Conservation (phyloP, 1,140 invertebrate genomes). For the Aricia agestis region DNA sequence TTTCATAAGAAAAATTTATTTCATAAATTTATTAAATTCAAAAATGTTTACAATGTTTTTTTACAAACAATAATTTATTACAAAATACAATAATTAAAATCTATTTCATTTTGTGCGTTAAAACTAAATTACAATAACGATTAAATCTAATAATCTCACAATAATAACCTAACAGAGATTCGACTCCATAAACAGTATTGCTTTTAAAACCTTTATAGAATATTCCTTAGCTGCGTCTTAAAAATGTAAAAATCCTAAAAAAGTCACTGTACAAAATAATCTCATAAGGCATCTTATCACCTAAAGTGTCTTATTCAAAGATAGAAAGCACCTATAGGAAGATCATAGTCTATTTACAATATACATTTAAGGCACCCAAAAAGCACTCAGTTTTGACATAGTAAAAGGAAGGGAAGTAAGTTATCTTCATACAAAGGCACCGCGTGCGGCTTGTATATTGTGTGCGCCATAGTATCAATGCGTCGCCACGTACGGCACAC, state of each 20-base stretch:
- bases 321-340: not conserved
- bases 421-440: no score
- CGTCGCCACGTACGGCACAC: no score
- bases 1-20: constrained; percentile 54
- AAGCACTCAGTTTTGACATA: not conserved
- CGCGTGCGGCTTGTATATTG: no score
- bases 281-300: constrained; percentile 39
- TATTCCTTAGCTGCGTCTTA: constrained; percentile 28
- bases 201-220: constrained; percentile 28
- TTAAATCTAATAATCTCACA: constrained; percentile 64
- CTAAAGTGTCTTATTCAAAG: not conserved
- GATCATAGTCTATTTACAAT: constrained; percentile 9
- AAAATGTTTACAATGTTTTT: constrained; percentile 49
- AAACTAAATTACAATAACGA: constrained; percentile 44
- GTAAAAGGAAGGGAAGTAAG: no score
- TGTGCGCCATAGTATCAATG: no score
- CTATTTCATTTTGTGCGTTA: constrained; percentile 61
- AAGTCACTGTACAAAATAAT: constrained; percentile 64
- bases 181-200: constrained; percentile 45
- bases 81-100: constrained; percentile 52
- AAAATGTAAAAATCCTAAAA: constrained; percentile 60
- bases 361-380: constrained; percentile 14
- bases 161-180: constrained; percentile 56
- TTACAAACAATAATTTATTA: constrained; percentile 72
- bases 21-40: constrained; percentile 59